Conservation (phyloP, 2,888 invertebrate genomes). For the Laspeyria flexula region DNA sequence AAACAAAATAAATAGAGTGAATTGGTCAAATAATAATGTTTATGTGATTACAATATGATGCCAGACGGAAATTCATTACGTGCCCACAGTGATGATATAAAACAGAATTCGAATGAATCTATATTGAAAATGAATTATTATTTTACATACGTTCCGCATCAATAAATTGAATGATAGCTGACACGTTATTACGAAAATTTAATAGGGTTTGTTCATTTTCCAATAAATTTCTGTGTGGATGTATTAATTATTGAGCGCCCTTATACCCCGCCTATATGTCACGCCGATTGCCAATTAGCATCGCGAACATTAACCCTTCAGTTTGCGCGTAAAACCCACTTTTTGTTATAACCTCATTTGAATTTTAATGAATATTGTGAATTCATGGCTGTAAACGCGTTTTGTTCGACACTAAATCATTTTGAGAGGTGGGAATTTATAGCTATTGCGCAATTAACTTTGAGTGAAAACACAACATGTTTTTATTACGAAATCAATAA, state of each 20-base stretch:
- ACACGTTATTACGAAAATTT: slow-evolving; percentile 44
- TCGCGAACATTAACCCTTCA: slow-evolving; percentile 16
- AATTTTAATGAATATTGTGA: slow-evolving; percentile 23
- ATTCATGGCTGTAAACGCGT: slow-evolving; percentile 11
- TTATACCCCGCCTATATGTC: slow-evolving; percentile 37
- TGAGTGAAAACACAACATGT: neutral
- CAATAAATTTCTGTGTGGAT: slow-evolving; percentile 49
- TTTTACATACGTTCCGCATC: slow-evolving; percentile 2
- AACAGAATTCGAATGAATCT: neutral
- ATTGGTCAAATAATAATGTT: no score
- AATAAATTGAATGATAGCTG: slow-evolving; percentile 34
- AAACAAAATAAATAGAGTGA: no score
- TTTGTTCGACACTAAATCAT: neutral
- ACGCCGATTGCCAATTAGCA: slow-evolving; percentile 50
- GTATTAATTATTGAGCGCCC: slow-evolving; percentile 52
- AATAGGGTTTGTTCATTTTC: slow-evolving; percentile 52
- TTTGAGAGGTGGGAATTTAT: neutral
- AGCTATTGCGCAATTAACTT: neutral
- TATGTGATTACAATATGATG: no score
- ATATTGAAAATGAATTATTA: slow-evolving; percentile 10
- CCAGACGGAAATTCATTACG: neutral
- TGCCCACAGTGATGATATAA: neutral
- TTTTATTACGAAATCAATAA: neutral
- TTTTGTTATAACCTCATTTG: slow-evolving; percentile 27
- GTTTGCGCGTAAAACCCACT: slow-evolving; percentile 12